These are phyloP conservation scores for Apotomis betuletana DNA, from an alignment of 2,888 invertebrate genomes.

Conservation along the genomic window DNA sequence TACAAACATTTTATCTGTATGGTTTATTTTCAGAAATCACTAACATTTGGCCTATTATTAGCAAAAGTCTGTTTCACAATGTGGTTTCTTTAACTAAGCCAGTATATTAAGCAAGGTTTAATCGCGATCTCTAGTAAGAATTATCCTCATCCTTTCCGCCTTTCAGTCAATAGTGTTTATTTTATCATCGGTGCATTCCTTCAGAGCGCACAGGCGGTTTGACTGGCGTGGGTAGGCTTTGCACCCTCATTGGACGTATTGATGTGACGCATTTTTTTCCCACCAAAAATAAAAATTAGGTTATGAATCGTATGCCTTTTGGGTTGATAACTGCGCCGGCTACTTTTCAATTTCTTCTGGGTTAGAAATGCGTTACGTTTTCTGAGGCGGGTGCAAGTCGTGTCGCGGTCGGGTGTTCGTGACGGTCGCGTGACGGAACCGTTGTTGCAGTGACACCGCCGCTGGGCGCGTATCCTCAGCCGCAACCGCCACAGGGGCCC, in stretches of 20 bases:
- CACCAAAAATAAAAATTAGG: background rate
- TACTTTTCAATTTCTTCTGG: background rate
- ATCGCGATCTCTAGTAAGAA: constrained; percentile 32
- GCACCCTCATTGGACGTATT: constrained; percentile 7
- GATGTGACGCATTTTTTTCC: background rate
- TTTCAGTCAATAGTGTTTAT: background rate
- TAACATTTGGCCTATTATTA: background rate
- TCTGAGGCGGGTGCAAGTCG: constrained; percentile 2
- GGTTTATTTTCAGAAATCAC: constrained; percentile 11
- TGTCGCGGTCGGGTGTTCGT: constrained; percentile 42
- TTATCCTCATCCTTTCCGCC: constrained; percentile 10
- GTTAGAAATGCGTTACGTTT: background rate
- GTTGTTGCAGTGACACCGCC: constrained; percentile 82
- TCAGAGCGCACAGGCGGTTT: constrained; percentile 9
- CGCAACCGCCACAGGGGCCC: constrained; percentile 83
- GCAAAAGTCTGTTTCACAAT: background rate
- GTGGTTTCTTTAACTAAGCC: background rate
- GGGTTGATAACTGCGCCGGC: background rate
- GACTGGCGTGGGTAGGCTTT: constrained; percentile 6
- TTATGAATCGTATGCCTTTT: background rate
- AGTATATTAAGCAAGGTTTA: constrained; percentile 23
- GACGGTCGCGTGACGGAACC: constrained; percentile 49
- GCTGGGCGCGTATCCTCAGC: constrained; percentile 84
- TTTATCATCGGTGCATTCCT: background rate
- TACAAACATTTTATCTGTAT: background rate